A percentile compares a stretch with the other conserved stretches of the same genome.
Conservation (phyloP, 1,140 invertebrate species). For the Trachymyrmex septentrionalis region DNA sequence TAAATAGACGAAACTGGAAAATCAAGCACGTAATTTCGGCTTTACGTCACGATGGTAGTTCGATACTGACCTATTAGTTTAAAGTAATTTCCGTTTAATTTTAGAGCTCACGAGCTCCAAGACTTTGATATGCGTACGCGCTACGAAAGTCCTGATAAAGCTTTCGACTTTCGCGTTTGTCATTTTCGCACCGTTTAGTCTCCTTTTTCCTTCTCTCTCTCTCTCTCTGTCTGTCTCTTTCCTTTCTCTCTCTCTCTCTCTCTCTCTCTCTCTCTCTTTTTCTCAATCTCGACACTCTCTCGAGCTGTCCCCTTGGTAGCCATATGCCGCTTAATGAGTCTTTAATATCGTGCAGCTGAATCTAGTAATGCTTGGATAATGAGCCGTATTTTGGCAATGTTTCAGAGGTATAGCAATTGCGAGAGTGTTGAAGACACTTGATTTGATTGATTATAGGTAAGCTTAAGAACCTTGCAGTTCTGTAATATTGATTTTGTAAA, state of each 20-base stretch:
- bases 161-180: slow-evolving; percentile 24
- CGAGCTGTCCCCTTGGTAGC: neutral
- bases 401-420: neutral
- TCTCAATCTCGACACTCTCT: neutral
- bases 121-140: neutral
- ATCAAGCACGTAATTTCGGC: slow-evolving; percentile 42
- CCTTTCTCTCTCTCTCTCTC: neutral
- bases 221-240: neutral
- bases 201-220: neutral
- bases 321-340: slow-evolving; percentile 58
- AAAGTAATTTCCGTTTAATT: slow-evolving; percentile 78
- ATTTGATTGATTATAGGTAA: slow-evolving; percentile 24
- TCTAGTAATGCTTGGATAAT: slow-evolving; percentile 66
- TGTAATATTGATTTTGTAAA: slow-evolving; percentile 7
- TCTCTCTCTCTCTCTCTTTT: neutral
- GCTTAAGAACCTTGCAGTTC: neutral
- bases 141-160: slow-evolving; percentile 46
- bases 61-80: slow-evolving; percentile 74
- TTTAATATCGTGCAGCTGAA: slow-evolving; percentile 51
- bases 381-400: slow-evolving; percentile 49
- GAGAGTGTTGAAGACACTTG: slow-evolving; percentile 23
- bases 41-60: slow-evolving; percentile 19
- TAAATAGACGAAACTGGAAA: slow-evolving; percentile 46
- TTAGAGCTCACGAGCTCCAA: slow-evolving; percentile 46
- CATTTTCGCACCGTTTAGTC: slow-evolving; percentile 5